These are phyloP conservation scores for Deilephila porcellus DNA, from an alignment of 2,888 invertebrate genomes.

Conservation along the genomic window DNA sequence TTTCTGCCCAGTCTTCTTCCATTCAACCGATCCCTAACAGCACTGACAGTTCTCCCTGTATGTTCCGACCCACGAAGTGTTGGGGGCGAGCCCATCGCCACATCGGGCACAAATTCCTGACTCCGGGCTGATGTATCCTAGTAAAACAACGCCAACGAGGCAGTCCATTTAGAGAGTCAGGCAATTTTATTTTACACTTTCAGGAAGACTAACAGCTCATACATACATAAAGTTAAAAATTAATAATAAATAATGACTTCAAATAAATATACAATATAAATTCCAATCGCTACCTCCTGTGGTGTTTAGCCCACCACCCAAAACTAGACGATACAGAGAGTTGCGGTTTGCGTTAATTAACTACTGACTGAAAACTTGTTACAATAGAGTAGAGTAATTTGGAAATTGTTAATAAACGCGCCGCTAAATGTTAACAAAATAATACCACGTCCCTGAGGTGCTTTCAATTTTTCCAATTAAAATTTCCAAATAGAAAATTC, in stretches of 20 bases:
- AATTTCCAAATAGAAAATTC: background rate
- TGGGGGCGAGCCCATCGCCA: no score
- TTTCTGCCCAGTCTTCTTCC: no score
- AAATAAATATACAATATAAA: background rate
- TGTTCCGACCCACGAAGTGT: no score
- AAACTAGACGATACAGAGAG: slow-evolving; percentile 63
- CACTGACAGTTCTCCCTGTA: no score
- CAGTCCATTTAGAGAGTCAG: no score
- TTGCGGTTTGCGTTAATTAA: slow-evolving; percentile 76
- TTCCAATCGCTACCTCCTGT: slow-evolving; percentile 37
- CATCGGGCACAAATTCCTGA: no score
- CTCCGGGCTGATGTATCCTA: no score
- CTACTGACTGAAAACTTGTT: slow-evolving; percentile 75
- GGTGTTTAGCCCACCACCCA: slow-evolving; percentile 38
- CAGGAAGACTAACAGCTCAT: no score
- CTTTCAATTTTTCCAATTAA: background rate
- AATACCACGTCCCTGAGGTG: background rate
- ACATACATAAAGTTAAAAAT: no score
- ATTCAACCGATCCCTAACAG: no score
- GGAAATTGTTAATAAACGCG: slow-evolving; percentile 63
- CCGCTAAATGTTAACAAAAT: slow-evolving; percentile 41
- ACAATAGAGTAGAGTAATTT: slow-evolving; percentile 67
- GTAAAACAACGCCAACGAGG: no score
- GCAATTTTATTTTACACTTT: no score
- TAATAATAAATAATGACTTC: background rate